Evolutionary conservation across 2,888 invertebrate species (phyloP).

Genomic region (Dendrolimus pini): DNA sequence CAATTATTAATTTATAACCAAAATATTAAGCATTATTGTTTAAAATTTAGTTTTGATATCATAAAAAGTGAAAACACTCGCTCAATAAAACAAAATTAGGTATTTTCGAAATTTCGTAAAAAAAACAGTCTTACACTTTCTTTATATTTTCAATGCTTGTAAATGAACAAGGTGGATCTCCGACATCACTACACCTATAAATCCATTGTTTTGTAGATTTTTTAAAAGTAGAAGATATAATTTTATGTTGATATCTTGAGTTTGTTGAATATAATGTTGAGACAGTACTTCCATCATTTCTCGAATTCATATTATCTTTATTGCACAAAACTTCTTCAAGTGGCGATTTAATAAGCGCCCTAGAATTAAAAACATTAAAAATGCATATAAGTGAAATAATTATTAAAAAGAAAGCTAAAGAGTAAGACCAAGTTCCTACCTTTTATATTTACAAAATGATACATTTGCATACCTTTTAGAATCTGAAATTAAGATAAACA

Average conservation of each 20-base stretch:
- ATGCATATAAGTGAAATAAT: background rate
- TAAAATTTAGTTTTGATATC: too few species aligned
- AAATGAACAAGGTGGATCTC: slow-evolving; percentile 5
- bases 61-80: too few species aligned
- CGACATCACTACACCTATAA: slow-evolving; percentile 23
- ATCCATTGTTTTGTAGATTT: slow-evolving; percentile 49
- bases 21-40: too few species aligned
- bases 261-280: too few species aligned
- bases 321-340: background rate
- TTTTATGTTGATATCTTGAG: too few species aligned
- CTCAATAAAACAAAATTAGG: too few species aligned
- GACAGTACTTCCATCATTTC: background rate
- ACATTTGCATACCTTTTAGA: too few species aligned
- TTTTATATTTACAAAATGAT: too few species aligned
- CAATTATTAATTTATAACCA: too few species aligned
- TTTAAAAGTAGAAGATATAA: slow-evolving; percentile 9
- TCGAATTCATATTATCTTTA: background rate
- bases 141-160: slow-evolving; percentile 28
- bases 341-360: background rate
- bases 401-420: background rate
- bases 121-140: slow-evolving; percentile 42
- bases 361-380: background rate
- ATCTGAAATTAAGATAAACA: too few species aligned
- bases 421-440: too few species aligned
- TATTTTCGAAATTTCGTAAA: background rate